Conservation (phyloP, 1,140 invertebrate species). For the Carcinoscorpius rotundicauda region DNA sequence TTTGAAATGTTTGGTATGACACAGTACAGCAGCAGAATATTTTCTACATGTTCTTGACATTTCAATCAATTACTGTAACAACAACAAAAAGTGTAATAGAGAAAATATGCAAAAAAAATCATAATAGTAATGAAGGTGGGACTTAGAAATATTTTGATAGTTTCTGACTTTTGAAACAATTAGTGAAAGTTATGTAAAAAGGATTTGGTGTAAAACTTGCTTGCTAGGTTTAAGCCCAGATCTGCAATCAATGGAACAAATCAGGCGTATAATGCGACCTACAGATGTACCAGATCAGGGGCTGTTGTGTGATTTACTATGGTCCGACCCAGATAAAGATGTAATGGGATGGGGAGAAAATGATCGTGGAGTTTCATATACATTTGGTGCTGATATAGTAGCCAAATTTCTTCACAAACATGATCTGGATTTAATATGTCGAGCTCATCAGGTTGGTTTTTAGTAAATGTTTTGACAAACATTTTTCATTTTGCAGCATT, state of each 20-base stretch:
- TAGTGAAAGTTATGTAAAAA: too few species aligned
- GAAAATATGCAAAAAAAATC: too few species aligned
- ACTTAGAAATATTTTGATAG: too few species aligned
- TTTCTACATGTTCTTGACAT: too few species aligned
- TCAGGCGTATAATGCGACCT: conserved; percentile 50
- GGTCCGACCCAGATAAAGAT: conserved; percentile 50
- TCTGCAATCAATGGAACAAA: conserved; percentile 76
- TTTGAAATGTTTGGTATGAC: too few species aligned
- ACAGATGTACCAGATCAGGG: conserved; percentile 50
- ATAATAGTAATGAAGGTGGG: too few species aligned
- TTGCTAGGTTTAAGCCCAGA: conserved; percentile 58
- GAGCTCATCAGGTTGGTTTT: conserved; percentile 76
- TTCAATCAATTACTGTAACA: too few species aligned
- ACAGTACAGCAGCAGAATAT: too few species aligned
- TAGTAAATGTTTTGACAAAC: too few species aligned
- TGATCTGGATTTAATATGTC: conserved; percentile 88
- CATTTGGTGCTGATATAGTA: conserved; percentile 87
- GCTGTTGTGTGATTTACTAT: conserved; percentile 86
- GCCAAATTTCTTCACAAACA: conserved; percentile 90
- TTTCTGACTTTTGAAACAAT: too few species aligned
- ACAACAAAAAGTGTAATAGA: too few species aligned
- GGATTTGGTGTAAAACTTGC: neutral
- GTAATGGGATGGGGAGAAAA: conserved; percentile 89
- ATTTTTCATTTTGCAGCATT: too few species aligned
- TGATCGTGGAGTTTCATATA: conserved; percentile 91